phyloP scores from a whole-genome alignment of 2,797 vertebrate species.

The Microctenopoma stevenorrisi region DNA sequence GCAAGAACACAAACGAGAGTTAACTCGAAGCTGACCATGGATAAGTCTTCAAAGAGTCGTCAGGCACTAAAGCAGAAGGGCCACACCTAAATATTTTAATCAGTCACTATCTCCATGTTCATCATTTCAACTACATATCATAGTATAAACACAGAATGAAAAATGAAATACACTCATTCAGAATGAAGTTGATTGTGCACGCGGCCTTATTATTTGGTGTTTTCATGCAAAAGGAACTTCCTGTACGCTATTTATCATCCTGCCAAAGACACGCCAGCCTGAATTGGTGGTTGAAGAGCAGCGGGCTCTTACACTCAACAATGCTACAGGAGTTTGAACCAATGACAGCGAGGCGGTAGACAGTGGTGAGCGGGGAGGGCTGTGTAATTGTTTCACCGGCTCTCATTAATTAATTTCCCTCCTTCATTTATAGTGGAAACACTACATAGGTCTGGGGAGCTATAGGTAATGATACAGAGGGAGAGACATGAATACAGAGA shows the following conservation, averaged over 20 bases:
- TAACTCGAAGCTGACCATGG: background rate
- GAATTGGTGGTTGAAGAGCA: slow-evolving; percentile 38
- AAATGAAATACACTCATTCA: background rate
- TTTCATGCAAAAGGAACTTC: slow-evolving; percentile 24
- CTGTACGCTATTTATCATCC: slow-evolving; percentile 47
- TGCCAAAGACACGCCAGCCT: slow-evolving; percentile 47
- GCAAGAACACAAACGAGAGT: background rate
- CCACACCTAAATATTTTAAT: background rate
- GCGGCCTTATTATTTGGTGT: slow-evolving; percentile 8
- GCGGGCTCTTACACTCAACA: slow-evolving; percentile 53
- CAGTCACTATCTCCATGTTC: background rate
- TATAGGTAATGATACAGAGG: slow-evolving; percentile 73
- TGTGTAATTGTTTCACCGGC: slow-evolving; percentile 91
- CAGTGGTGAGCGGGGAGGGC: slow-evolving; percentile 34
- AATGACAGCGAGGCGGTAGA: slow-evolving; percentile 48
- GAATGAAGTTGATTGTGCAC: background rate
- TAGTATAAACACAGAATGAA: too few relatives aligned
- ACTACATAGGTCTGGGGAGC: slow-evolving; percentile 71
- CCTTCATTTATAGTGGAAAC: slow-evolving; percentile 68
- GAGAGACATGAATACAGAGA: slow-evolving; percentile 60
- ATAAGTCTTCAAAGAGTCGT: background rate
- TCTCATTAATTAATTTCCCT: slow-evolving; percentile 97
- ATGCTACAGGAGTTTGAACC: slow-evolving; percentile 62
- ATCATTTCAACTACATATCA: background rate
- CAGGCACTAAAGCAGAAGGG: too few relatives aligned